These are phyloP conservation scores for Plemyria rubiginata DNA, from an alignment of 2,888 invertebrate genomes.

Conservation along the genomic window DNA sequence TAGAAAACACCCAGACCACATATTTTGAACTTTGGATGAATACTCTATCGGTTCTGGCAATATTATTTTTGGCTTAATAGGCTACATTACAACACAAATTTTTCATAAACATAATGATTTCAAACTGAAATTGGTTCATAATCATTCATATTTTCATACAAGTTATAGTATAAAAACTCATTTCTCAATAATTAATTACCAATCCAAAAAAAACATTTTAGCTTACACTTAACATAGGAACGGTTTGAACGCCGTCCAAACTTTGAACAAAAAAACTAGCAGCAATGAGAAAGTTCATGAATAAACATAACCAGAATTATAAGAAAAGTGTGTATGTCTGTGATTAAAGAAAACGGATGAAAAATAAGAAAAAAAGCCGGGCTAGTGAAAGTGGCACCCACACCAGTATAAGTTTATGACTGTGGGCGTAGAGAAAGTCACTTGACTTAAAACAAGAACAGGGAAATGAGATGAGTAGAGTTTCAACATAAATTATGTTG, in stretches of 20 bases:
- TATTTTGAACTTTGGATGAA: too few species aligned
- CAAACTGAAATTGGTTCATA: too few species aligned
- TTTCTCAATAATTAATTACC: too few species aligned
- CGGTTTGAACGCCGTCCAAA: neutral
- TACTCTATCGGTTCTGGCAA: too few species aligned
- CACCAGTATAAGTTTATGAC: constrained; percentile 50
- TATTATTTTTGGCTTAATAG: too few species aligned
- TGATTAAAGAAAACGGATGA: constrained; percentile 54
- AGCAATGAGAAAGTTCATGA: constrained; percentile 31
- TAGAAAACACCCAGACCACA: too few species aligned
- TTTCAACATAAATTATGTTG: neutral
- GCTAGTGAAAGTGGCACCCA: constrained; percentile 76
- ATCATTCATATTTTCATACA: too few species aligned
- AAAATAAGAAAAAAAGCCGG: constrained; percentile 63
- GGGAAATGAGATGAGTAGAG: constrained; percentile 50
- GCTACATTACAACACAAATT: too few species aligned
- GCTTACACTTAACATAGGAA: neutral
- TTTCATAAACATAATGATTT: too few species aligned
- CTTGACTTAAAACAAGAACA: constrained; percentile 50
- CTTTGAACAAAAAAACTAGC: neutral
- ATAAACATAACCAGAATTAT: constrained; percentile 34
- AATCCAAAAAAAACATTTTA: too few species aligned
- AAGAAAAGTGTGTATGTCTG: constrained; percentile 31
- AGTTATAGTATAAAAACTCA: too few species aligned
- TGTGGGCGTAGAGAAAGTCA: constrained; percentile 77